Evolutionary conservation across 2,113 vertebrate genomes (phyloP).

Genomic region (Thermophis baileyi): DNA sequence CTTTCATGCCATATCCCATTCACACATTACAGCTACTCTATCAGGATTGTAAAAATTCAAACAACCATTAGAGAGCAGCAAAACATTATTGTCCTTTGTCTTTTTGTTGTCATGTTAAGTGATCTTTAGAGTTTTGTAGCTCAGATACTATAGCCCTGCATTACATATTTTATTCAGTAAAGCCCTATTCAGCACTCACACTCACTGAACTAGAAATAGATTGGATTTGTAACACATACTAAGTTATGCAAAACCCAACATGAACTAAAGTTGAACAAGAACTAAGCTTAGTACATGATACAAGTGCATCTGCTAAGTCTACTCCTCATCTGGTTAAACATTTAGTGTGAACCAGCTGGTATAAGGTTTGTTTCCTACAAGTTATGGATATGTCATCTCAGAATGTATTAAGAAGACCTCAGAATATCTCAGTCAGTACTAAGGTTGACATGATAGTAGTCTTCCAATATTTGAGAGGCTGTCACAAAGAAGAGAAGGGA

Average conservation of each 20-base stretch:
- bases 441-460: background rate
- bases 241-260: background rate
- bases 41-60: background rate
- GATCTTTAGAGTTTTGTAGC: background rate
- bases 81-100: background rate
- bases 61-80: background rate
- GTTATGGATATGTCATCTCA: background rate
- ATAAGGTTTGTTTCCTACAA: background rate
- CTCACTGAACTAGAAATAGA: background rate
- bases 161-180: background rate
- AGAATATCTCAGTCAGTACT: background rate
- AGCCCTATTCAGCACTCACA: background rate
- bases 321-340: background rate
- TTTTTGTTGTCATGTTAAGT: background rate
- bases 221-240: background rate
- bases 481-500: background rate
- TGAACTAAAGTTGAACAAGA: background rate
- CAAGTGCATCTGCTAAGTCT: background rate
- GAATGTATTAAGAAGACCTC: background rate
- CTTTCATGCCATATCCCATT: background rate
- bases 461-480: background rate
- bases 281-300: background rate
- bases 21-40: background rate
- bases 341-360: background rate
- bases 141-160: background rate